A percentile compares a stretch with the other conserved stretches of the same genome.
These are phyloP conservation scores for Neomonachus schauinslandi DNA, from an alignment of 2,113 vertebrate genomes.

Conservation along the genomic window DNA sequence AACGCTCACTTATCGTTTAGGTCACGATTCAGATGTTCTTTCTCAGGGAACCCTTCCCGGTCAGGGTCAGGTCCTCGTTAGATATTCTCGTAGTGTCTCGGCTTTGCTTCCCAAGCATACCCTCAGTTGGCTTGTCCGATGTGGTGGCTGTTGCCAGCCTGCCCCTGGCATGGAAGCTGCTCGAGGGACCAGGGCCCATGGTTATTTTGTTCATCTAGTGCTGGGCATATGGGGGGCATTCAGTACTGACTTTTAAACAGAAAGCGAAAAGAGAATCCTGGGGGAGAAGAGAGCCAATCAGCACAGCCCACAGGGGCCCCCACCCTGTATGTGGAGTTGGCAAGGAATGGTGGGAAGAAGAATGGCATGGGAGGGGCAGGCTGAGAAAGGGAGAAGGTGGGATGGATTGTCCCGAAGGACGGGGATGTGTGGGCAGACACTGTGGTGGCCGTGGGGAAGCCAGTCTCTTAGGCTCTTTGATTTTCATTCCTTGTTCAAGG, in stretches of 20 bases:
- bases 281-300: neutral
- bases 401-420: accelerated
- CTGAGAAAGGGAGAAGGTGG: neutral
- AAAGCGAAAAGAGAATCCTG: too few relatives aligned
- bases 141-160: neutral
- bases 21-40: neutral
- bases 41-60: neutral
- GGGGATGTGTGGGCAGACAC: accelerated
- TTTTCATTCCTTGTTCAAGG: neutral
- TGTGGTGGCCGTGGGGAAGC: neutral
- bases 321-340: neutral
- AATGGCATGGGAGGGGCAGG: accelerated
- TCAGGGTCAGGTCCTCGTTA: accelerated
- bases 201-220: neutral
- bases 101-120: neutral
- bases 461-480: neutral
- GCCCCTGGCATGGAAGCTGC: neutral
- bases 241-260: neutral
- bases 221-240: neutral
- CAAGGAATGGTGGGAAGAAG: neutral
- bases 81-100: accelerated
- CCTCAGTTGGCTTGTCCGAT: neutral
- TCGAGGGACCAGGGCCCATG: accelerated
- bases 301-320: neutral
- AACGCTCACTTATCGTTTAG: neutral